Base-by-base conservation (phyloP, 2,888 invertebrate genomes). In the Luffia ferchaultella region DNA sequence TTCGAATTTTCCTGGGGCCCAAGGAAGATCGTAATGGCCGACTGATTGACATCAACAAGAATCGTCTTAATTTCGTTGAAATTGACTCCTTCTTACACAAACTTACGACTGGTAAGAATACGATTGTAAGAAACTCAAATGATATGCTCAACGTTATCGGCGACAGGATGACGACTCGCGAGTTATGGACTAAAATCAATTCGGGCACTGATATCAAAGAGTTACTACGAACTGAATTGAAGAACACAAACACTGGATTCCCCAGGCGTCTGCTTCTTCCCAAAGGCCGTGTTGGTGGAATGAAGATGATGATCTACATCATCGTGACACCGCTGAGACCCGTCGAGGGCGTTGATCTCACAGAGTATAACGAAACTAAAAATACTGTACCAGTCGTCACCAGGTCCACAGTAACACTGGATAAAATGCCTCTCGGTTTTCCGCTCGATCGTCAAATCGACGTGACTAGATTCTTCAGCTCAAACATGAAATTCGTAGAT, bases 371-470 rank as follows among this genome's bases (percentile, higher is more conserved):
- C 12, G 5, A 3, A 12, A 30, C 3, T 7, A 3, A 7, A 30
- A 30, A 30, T 68, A 83, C 84, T 64, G 75, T 80, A 48, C 80
- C 85, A 52, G 85, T 77, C 57, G 73, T 84, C 53, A 86, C 86
- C 58, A 80, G 80, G 62, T 87, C 85, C 67, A 67, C 86, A 60
- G 76, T 70, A 3, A 83, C 79, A 54, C 71, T 88, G 56, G 92
- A 92, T 70, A 84, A 79, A 47, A 84, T 86, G 67, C 86, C 92
- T 1, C 80, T 89, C 58, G 91, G 90, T 53, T 93, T 88, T 85
- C 93, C 93, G 57, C 89, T 93, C 79, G 92, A 93, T 72, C 87
- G 91, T 56, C 76, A 76, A 30, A 85, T 90, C 62, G 79, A 87
- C 52, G 76, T 86, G 57, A 74, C 78, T 46, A 62, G 68, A 55